phyloP scores from a whole-genome alignment of 2,113 vertebrate species.

The Fregetta grallaria region DNA sequence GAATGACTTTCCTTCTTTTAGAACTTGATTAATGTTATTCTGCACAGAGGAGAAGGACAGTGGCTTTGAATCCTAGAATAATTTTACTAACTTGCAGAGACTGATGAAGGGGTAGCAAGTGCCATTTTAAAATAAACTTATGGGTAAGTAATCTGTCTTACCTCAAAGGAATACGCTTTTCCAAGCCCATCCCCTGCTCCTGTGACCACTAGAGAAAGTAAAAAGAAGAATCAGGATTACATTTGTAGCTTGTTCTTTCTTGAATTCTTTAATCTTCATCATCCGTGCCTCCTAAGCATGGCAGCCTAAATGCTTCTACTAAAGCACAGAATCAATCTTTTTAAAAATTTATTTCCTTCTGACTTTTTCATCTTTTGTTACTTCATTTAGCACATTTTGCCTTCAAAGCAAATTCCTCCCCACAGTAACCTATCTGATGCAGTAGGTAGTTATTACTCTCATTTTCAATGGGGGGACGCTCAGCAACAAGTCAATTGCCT shows the following conservation, averaged over 20 bases:
- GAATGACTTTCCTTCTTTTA: neutral
- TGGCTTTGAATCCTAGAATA: neutral
- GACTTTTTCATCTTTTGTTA: neutral
- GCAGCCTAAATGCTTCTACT: neutral
- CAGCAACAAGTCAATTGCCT: neutral
- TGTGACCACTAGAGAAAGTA: slow-evolving; percentile 79
- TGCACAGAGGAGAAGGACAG: neutral
- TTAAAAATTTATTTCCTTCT: neutral
- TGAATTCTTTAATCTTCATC: neutral
- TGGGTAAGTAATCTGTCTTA: slow-evolving; percentile 43
- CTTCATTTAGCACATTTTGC: neutral
- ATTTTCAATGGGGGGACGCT: neutral
- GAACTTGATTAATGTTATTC: neutral
- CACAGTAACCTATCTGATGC: neutral
- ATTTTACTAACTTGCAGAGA: neutral
- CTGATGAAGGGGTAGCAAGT: neutral
- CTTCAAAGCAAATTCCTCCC: neutral
- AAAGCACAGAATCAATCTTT: neutral
- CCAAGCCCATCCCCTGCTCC: slow-evolving; percentile 87
- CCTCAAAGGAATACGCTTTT: slow-evolving; percentile 84
- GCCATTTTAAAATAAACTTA: neutral
- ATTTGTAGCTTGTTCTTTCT: neutral
- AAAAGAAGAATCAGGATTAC: neutral
- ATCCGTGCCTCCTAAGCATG: neutral
- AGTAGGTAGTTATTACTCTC: neutral